Conservation (phyloP, 1,140 invertebrate species). For the Platyura marginata region DNA sequence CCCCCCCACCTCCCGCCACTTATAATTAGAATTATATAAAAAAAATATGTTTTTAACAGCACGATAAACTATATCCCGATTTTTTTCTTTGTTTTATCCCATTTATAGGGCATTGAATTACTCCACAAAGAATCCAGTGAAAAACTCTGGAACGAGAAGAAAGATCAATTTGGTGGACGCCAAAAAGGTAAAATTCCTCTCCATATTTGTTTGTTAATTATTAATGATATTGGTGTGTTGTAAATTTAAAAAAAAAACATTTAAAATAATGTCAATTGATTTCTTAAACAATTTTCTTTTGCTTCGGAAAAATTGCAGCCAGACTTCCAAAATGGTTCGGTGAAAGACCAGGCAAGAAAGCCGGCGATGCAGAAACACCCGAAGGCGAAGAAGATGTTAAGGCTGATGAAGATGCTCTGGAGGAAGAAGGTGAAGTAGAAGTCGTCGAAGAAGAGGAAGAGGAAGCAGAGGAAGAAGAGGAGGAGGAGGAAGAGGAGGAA, state of each 20-base stretch:
- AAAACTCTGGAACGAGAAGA: conserved; percentile 71
- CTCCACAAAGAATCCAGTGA: conserved; percentile 63
- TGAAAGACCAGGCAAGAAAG: conserved; percentile 79
- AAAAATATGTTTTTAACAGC: too few species aligned
- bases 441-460: conserved; percentile 56
- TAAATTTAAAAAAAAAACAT: too few species aligned
- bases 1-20: too few species aligned
- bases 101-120: conserved; percentile 62
- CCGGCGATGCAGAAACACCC: conserved; percentile 67
- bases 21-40: too few species aligned
- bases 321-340: conserved; percentile 87
- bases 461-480: conserved; percentile 46
- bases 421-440: conserved; percentile 47
- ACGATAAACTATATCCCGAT: conserved; percentile 7
- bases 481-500: conserved; percentile 53
- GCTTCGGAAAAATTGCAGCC: too few species aligned
- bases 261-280: too few species aligned
- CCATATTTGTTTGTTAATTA: too few species aligned
- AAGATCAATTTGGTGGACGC: conserved; percentile 67
- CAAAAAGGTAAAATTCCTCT: conserved; percentile 72
- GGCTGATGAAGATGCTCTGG: conserved; percentile 47
- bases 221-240: too few species aligned
- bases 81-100: conserved; percentile 11
- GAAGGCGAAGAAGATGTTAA: conserved; percentile 76
- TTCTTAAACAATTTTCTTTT: neutral